Evolutionary conservation across 2,797 vertebrate species (phyloP).

Genomic region (Lepus oiostolus): DNA sequence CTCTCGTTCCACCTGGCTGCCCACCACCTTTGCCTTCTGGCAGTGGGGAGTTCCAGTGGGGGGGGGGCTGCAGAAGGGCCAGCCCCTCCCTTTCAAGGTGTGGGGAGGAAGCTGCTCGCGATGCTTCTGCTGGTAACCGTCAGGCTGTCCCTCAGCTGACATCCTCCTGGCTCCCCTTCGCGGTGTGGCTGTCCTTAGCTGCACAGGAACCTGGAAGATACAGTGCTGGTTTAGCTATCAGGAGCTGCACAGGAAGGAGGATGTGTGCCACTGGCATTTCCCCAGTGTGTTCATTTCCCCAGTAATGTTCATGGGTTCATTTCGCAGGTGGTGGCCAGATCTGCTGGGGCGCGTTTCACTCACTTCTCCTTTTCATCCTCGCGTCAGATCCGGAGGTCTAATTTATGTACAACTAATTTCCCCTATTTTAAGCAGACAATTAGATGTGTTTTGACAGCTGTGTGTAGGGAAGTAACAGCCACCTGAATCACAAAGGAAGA

Average conservation of each 20-base stretch:
- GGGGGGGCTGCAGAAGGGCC: fast-evolving
- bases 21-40: not conserved
- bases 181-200: not conserved
- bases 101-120: not conserved
- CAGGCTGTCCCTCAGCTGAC: not conserved
- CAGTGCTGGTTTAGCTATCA: fast-evolving
- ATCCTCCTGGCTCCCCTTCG: not conserved
- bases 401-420: fast-evolving
- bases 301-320: fast-evolving
- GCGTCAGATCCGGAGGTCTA: not conserved
- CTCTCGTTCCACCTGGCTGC: not conserved
- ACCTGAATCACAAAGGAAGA: fast-evolving
- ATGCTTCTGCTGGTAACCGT: fast-evolving
- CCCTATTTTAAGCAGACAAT: fast-evolving
- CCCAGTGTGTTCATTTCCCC: fast-evolving
- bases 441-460: not conserved
- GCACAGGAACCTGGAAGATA: fast-evolving
- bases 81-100: fast-evolving
- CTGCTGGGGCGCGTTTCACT: not conserved
- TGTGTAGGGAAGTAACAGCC: fast-evolving
- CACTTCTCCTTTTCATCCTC: not conserved
- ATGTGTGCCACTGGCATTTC: fast-evolving
- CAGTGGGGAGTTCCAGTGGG: fast-evolving
- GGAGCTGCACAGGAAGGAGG: no score
- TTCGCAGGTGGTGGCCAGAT: fast-evolving